Evolutionary conservation across 2,888 invertebrate genomes (phyloP), one percentile per base, ranked within the genome.

Genomic region (Brachynemurus nebulosus): DNA sequence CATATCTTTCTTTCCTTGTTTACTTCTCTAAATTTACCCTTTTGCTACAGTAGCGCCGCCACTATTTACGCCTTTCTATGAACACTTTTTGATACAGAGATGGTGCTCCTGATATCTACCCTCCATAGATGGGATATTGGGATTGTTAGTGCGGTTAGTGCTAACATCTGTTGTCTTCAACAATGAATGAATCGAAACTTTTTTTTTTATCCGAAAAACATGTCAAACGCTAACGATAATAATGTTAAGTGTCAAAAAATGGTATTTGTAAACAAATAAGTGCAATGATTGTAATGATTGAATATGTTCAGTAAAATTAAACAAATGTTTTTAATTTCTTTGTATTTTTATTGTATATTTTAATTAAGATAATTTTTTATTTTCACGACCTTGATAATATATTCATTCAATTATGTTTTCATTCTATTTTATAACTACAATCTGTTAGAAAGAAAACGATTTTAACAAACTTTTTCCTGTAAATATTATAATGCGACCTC

Each of bases 401-500:
- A 30, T 3, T n/a, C 14, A 12, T 5, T 30, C n/a, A 30, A 30
- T 6, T 6, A 12, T 30, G 30, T 30, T 30, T 30, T 30, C 14
- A 4, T n/a, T 14, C 14, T 30, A 30, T 12, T n/a, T 30, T n/a
- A 30, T 30, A 30, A 6, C 14, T 30, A 12, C 14, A 30, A 30
- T 30, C 14, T 11, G 14, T 30, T 12, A 30, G 30, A n/a, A n/a
- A n/a, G n/a, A n/a, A n/a, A n/a, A n/a, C n/a, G n/a, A n/a, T n/a
- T n/a, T n/a, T n/a, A n/a, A n/a, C n/a, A n/a, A n/a, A n/a, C n/a
- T n/a, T n/a, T n/a, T n/a, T n/a, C n/a, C n/a, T n/a, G n/a, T n/a
- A n/a, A n/a, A n/a, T n/a, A n/a, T n/a, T 14, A 43, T 16, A 30
- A 44, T 44, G 44, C 37, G 38, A 14, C 44, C 44, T 17, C 12